Evolutionary conservation across 2,797 vertebrate species (phyloP), one percentile per base, ranked within the genome.

Genomic region (Eulemur coronatus): DNA sequence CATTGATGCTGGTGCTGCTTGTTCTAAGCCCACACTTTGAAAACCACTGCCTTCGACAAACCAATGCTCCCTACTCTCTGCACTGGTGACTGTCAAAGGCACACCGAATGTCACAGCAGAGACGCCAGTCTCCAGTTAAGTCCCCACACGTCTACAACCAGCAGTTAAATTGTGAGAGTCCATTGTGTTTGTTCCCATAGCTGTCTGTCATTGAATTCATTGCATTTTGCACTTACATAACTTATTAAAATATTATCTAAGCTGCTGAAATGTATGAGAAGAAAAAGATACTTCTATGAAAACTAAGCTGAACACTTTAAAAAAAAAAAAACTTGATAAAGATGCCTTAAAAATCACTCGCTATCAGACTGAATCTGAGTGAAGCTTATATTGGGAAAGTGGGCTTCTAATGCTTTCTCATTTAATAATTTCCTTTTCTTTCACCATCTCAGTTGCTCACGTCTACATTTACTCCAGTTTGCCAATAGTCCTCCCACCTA

Each of bases 201-300:
- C 59, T 75, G 11, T 43, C 72, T 52, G 65, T 70, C 59, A 72
- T 69, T 46, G 24, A 72, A 75, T n/a, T 46, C 35, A 57, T 26
- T 9, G 20, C 75, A 35, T 78, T 26, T 35, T 85, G 9, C 67
- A 91, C 35, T 91, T 57, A 76, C 9, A 9, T 20, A 95, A 28
- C 33, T 46, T 78, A 59, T 82, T 59, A 69, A 81, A 65, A 70
- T 75, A 48, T 70, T 33, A 90, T 70, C 57, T 5, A 55, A 88
- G 20, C 26, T 84, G 18, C 52, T 75, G 12, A 89, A 88, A 89
- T 89, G 17, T 70, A 22, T 81, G 22, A 84, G 88, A 93, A 65
- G 70, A 55, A 52, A 87, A 80, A 76, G 18, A 59, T 26, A 24
- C 38, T 84, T 87, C 76, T 95, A 7, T 75, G 65, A 87, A 93